Percentiles rank a stretch among this genome's conserved stretches.
Evolutionary conservation across 2,888 invertebrate genomes (phyloP).

Genomic region (Cryptus viduatorius): DNA sequence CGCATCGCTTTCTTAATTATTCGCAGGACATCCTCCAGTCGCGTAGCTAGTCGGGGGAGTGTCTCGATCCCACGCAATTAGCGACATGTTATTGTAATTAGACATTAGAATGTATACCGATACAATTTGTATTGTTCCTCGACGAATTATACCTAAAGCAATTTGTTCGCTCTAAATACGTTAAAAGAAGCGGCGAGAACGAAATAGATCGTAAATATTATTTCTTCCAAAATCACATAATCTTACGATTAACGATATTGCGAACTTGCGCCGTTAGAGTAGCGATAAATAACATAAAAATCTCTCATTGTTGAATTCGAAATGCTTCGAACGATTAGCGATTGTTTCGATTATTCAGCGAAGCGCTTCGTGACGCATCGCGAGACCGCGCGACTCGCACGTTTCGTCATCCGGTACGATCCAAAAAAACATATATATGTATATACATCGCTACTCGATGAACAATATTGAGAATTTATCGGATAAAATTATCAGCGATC

Average conservation of each 20-base stretch:
- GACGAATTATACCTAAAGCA: neutral
- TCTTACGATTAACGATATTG: neutral
- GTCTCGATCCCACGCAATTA: neutral
- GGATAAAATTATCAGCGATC: neutral
- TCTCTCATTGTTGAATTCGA: no score
- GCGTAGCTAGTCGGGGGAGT: slow-evolving; percentile 18
- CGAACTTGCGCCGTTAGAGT: neutral
- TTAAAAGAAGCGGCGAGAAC: neutral
- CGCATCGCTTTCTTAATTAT: slow-evolving; percentile 11
- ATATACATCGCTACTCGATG: neutral
- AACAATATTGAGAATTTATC: neutral
- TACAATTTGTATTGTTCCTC: neutral
- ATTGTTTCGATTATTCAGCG: neutral
- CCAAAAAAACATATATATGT: neutral
- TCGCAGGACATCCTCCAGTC: slow-evolving; percentile 45
- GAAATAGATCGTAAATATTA: no score
- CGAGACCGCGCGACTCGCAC: neutral
- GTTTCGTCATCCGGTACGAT: neutral
- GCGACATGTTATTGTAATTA: neutral
- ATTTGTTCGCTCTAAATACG: neutral
- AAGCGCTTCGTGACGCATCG: neutral
- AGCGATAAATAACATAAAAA: neutral
- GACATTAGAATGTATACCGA: neutral
- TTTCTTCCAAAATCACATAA: neutral
- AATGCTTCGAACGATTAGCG: no score